Evolutionary conservation across 2,797 vertebrate genomes (phyloP), one percentile per base, ranked within the genome.

Genomic region (Pitangus sulphuratus): DNA sequence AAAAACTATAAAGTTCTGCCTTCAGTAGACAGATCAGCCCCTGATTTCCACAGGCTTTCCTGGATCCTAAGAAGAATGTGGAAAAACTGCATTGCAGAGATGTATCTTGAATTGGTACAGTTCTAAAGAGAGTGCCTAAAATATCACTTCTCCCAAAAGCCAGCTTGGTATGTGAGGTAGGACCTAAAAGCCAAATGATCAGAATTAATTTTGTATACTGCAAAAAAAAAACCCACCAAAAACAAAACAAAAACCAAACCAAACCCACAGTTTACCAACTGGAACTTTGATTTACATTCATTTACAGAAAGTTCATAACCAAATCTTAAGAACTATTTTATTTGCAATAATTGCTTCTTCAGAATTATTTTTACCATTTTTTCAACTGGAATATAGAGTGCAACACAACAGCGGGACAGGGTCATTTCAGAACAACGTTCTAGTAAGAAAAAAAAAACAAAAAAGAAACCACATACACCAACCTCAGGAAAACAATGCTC

Each of bases 51-150:
- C 5, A 4, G 50, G 37, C 51, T 85, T 66, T 82, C n/a, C 53
- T 61, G 19, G 33, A 33, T 70, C 68, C 83, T 85, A 4, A 8
- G 8, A 85, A 71, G 35, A 80, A 89, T 40, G 53, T 22, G 71
- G 71, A 47, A 91, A 80, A 94, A n/a, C 68, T 60, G 81, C 90
- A 83, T 66, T 85, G 84, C 81, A 92, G 71, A 77, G 82, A 61
- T 39, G 31, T 12, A 75, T 61, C 72, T 58, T 61, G 64, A 75
- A 87, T 6, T 31, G 83, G 45, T 80, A 65, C 44, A 61, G 8
- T 84, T 81, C 42, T 40, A 51, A 78, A 81, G 57, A 64, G 24
- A 64, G 42, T 37, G 61, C 86, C 77, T 61, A 61, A 88, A 84
- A 74, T 62, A 78, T 11, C 53, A 20, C 37, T 48, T 66, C 66